These are phyloP conservation scores for Calliopum simillimum DNA, from an alignment of 2,888 invertebrate species.

Conservation along the genomic window DNA sequence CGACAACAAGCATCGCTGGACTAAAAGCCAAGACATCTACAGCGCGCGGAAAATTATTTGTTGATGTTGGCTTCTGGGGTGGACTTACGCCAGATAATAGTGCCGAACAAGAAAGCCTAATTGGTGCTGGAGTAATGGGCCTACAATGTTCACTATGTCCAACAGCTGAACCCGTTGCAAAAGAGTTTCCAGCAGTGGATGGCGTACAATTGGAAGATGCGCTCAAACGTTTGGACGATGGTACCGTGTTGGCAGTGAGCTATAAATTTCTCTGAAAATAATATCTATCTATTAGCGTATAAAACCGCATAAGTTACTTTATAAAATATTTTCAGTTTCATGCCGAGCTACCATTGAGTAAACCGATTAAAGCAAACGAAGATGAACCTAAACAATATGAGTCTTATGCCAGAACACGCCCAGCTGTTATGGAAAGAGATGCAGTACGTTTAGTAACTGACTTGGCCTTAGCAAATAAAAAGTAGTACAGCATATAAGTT, in stretches of 20 bases:
- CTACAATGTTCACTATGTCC: constrained; percentile 80
- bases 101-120: constrained; percentile 71
- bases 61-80: constrained; percentile 85
- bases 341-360: constrained; percentile 73
- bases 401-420: constrained; percentile 75
- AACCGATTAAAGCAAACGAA: constrained; percentile 50
- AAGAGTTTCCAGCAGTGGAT: constrained; percentile 75
- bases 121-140: constrained; percentile 77
- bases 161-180: constrained; percentile 72
- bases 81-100: constrained; percentile 78
- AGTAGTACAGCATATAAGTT: constrained; percentile 37
- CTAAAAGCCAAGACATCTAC: constrained; percentile 72
- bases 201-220: constrained; percentile 71
- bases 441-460: constrained; percentile 74
- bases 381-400: constrained; percentile 72
- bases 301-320: background rate
- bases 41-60: constrained; percentile 72
- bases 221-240: constrained; percentile 71
- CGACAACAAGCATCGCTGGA: constrained; percentile 75
- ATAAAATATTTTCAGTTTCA: constrained; percentile 72
- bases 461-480: constrained; percentile 65
- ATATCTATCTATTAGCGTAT: background rate
- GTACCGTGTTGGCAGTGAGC: constrained; percentile 74
- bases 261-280: background rate
- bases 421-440: constrained; percentile 75